A percentile compares a stretch with the other conserved stretches of the same genome.
Conservation (phyloP, 1,140 invertebrate genomes). For the Temnothorax nylanderi region DNA sequence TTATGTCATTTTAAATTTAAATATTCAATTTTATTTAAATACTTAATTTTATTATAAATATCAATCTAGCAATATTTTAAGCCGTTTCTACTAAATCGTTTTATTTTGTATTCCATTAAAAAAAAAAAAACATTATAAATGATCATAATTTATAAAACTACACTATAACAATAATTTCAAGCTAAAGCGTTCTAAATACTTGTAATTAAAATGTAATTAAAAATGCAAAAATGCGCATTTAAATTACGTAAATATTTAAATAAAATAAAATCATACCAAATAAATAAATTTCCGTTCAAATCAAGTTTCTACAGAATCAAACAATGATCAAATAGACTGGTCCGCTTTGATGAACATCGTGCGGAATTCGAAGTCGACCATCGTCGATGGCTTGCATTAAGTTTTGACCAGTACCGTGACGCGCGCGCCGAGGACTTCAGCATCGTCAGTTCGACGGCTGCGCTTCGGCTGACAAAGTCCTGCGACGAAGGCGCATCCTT, state of each 20-base stretch:
- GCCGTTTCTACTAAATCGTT: not conserved
- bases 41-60: not conserved
- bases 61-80: not conserved
- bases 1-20: not conserved
- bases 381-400: slow-evolving; percentile 11
- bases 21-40: not conserved
- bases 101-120: not conserved
- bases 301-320: not conserved
- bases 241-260: not conserved
- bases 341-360: not conserved
- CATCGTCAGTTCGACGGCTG: not conserved
- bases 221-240: not conserved
- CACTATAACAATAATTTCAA: not conserved
- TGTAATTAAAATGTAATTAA: not conserved
- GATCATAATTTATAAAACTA: not conserved
- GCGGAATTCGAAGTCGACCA: not conserved
- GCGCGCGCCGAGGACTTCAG: slow-evolving; percentile 28
- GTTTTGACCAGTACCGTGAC: slow-evolving; percentile 51
- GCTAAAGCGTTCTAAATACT: not conserved
- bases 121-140: not conserved
- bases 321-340: not conserved
- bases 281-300: not conserved
- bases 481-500: not conserved
- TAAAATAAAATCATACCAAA: not conserved
- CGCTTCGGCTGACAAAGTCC: slow-evolving; percentile 35